A percentile compares a stretch with the other conserved stretches of the same genome.
Conservation (phyloP, 2,113 vertebrate genomes). For the Lamprotornis superbus region DNA sequence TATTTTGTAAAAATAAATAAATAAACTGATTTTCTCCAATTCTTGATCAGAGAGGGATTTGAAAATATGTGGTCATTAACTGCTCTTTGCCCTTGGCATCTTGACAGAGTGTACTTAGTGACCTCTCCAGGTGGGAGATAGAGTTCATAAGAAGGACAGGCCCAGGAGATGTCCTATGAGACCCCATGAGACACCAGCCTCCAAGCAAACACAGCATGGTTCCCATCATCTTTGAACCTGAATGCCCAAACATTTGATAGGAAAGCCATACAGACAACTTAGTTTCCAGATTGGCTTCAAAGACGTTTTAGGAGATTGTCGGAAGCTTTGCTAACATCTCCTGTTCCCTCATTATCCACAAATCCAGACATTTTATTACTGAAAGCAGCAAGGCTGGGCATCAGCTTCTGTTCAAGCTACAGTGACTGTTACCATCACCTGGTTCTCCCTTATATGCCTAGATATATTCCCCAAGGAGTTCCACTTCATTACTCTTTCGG, state of each 20-base stretch:
- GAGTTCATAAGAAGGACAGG: not conserved
- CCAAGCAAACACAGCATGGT: accelerated
- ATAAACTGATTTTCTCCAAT: not conserved
- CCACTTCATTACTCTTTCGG: not conserved
- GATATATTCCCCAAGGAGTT: not conserved
- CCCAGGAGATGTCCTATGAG: not conserved
- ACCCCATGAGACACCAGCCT: not conserved
- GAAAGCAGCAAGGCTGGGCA: not conserved
- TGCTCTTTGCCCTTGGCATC: accelerated
- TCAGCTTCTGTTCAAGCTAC: not conserved
- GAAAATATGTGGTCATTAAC: not conserved
- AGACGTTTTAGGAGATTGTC: not conserved
- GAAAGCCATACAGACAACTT: not conserved
- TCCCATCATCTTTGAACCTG: not conserved
- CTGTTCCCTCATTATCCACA: not conserved
- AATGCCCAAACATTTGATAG: accelerated
- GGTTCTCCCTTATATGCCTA: not conserved
- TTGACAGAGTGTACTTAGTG: not conserved
- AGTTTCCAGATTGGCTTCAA: not conserved
- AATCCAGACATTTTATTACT: not conserved
- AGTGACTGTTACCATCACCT: not conserved
- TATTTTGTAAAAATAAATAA: not conserved
- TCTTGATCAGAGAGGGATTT: not conserved
- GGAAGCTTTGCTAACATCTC: not conserved
- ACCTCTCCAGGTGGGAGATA: accelerated